Conservation (phyloP, 1,140 invertebrate species). For the Drosophila mauritiana region DNA sequence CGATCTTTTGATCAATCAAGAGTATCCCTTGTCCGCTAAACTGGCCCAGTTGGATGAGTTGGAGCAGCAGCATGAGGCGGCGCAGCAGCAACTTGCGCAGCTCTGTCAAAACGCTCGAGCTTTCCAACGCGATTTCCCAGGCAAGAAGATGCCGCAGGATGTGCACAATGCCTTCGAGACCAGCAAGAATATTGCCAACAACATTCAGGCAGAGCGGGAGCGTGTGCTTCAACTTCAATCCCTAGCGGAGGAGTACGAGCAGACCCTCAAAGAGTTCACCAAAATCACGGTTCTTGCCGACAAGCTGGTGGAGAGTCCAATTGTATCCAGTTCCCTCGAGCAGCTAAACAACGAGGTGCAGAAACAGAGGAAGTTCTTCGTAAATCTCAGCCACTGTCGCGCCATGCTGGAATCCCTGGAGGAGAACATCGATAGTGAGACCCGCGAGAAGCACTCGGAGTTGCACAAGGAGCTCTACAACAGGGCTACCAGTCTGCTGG, state of each 20-base stretch:
- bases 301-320: constrained; percentile 90
- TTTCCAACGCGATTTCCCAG: constrained; percentile 88
- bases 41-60: constrained; percentile 74
- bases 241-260: constrained; percentile 93
- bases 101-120: constrained; percentile 86
- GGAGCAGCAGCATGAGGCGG: constrained; percentile 72
- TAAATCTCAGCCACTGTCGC: constrained; percentile 93
- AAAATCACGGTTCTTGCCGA: constrained; percentile 93
- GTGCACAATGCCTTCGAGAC: constrained; percentile 88
- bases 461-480: constrained; percentile 91
- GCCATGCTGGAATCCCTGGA: constrained; percentile 93
- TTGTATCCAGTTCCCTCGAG: constrained; percentile 89
- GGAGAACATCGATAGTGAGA: constrained; percentile 92
- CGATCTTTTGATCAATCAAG: constrained; percentile 57
- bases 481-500: constrained; percentile 90
- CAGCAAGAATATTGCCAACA: constrained; percentile 89
- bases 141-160: constrained; percentile 88
- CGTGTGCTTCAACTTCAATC: constrained; percentile 89
- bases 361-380: constrained; percentile 94
- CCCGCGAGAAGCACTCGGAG: constrained; percentile 89
- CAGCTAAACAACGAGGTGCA: constrained; percentile 94
- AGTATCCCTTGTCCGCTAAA: constrained; percentile 75
- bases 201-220: constrained; percentile 89
- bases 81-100: constrained; percentile 66
- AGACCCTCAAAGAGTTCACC: constrained; percentile 92